phyloP scores from a whole-genome alignment of 2,113 vertebrate species.

The Neogobius melanostomus region DNA sequence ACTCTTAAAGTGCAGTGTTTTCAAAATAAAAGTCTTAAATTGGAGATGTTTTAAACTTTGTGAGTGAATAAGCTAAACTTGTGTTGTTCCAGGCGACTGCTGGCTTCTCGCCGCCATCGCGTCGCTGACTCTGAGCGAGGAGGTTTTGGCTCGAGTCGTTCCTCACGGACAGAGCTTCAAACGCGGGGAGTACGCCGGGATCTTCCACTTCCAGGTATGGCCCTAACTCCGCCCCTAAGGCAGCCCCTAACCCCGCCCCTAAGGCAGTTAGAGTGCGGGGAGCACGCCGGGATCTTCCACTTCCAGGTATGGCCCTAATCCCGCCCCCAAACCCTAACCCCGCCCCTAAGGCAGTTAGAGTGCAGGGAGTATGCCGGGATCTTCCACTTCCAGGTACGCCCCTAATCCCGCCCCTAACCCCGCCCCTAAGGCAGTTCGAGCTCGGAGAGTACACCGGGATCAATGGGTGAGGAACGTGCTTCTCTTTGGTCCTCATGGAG shows the following conservation, averaged over 20 bases:
- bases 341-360: slow-evolving; percentile 25
- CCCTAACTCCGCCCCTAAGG: no score
- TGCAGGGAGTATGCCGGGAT: slow-evolving; percentile 62
- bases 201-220: slow-evolving; percentile 75
- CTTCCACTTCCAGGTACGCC: slow-evolving; percentile 73
- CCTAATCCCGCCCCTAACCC: no score
- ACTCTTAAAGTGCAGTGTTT: no score
- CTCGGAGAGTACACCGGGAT: no score
- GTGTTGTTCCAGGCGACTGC: slow-evolving; percentile 80
- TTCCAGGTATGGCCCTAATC: slow-evolving; percentile 59
- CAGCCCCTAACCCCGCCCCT: no score
- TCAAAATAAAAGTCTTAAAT: background rate
- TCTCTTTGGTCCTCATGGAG: no score
- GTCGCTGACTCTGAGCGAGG: slow-evolving; percentile 40
- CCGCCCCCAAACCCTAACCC: no score
- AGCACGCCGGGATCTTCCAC: slow-evolving; percentile 74
- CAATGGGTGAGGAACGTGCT: no score
- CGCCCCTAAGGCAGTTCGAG: no score
- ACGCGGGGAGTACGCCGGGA: slow-evolving; percentile 56
- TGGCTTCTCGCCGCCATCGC: slow-evolving; percentile 73
- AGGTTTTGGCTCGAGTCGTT: slow-evolving; percentile 56
- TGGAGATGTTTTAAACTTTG: no score
- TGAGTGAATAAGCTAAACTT: no score
- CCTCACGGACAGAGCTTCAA: slow-evolving; percentile 58
- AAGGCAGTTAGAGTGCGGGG: slow-evolving; percentile 29